Percentiles rank a stretch among this genome's conserved stretches.
These are phyloP conservation scores for Plusia festucae DNA, from an alignment of 2,888 invertebrate genomes.

Conservation along the genomic window DNA sequence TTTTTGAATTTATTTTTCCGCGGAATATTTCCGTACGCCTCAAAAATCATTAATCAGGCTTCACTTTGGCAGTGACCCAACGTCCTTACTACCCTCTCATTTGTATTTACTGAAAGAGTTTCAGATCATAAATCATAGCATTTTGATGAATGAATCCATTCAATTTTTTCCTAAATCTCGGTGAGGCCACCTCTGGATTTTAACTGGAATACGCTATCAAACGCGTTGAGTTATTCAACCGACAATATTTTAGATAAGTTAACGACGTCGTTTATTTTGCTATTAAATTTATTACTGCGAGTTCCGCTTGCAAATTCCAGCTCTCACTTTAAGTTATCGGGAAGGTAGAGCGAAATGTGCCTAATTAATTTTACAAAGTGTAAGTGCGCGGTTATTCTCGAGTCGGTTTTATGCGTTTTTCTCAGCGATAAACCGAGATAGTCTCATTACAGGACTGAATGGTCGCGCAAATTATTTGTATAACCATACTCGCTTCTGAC, in stretches of 20 bases:
- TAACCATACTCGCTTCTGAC: background rate
- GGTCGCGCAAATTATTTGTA: slow-evolving; percentile 11
- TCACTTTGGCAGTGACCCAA: slow-evolving; percentile 88
- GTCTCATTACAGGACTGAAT: slow-evolving; percentile 24
- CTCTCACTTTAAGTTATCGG: slow-evolving; percentile 65
- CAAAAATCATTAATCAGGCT: slow-evolving; percentile 87
- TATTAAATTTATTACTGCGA: slow-evolving; percentile 69
- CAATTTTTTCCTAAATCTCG: slow-evolving; percentile 79
- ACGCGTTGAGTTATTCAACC: slow-evolving; percentile 68
- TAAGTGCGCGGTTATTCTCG: slow-evolving; percentile 53
- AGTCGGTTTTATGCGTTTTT: slow-evolving; percentile 46
- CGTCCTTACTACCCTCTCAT: slow-evolving; percentile 84
- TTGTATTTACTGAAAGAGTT: slow-evolving; percentile 88
- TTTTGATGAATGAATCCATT: slow-evolving; percentile 85
- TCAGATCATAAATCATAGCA: slow-evolving; percentile 83
- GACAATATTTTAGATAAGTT: slow-evolving; percentile 73
- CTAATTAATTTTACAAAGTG: slow-evolving; percentile 58
- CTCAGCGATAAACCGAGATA: slow-evolving; percentile 32
- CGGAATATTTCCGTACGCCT: slow-evolving; percentile 78
- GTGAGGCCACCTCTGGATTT: slow-evolving; percentile 65
- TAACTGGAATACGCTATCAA: slow-evolving; percentile 65
- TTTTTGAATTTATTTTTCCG: slow-evolving; percentile 79
- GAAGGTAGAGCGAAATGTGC: slow-evolving; percentile 60
- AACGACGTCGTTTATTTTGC: slow-evolving; percentile 71
- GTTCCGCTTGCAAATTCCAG: slow-evolving; percentile 63